Percentiles rank a stretch among this genome's conserved stretches.
phyloP scores from a whole-genome alignment of 2,113 vertebrate species.

The Heliornis fulica region DNA sequence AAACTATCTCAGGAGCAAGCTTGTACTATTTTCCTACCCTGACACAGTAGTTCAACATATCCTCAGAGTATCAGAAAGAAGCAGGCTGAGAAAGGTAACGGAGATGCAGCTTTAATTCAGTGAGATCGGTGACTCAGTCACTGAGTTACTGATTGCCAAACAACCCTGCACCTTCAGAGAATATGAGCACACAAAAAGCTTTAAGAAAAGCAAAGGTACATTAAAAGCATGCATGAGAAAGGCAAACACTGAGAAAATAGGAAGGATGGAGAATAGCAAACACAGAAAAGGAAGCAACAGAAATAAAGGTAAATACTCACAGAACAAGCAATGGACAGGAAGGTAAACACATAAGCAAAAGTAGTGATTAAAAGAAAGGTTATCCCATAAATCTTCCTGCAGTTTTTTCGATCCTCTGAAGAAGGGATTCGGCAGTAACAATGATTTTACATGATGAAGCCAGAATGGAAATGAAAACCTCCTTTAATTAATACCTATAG shows the following conservation, averaged over 20 bases:
- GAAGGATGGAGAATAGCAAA: neutral
- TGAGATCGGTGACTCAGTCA: neutral
- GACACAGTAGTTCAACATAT: neutral
- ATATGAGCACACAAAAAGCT: neutral
- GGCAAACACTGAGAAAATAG: neutral
- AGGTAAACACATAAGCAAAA: neutral
- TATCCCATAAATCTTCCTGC: neutral
- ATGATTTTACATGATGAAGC: neutral
- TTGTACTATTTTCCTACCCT: neutral
- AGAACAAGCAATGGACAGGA: neutral
- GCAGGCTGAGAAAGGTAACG: neutral
- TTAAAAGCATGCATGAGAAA: constrained; percentile 14
- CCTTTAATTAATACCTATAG: neutral
- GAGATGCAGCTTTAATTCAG: neutral
- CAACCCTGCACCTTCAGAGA: constrained; percentile 21
- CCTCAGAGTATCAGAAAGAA: neutral
- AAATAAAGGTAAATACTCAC: neutral
- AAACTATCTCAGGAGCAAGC: neutral
- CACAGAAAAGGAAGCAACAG: constrained; percentile 11
- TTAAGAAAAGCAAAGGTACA: constrained; percentile 1
- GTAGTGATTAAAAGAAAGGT: neutral
- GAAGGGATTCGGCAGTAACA: neutral
- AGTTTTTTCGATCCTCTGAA: neutral
- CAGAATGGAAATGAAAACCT: neutral
- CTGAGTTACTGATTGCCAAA: neutral